phyloP scores from a whole-genome alignment of 2,113 vertebrate species.

The Caranx ignobilis region DNA sequence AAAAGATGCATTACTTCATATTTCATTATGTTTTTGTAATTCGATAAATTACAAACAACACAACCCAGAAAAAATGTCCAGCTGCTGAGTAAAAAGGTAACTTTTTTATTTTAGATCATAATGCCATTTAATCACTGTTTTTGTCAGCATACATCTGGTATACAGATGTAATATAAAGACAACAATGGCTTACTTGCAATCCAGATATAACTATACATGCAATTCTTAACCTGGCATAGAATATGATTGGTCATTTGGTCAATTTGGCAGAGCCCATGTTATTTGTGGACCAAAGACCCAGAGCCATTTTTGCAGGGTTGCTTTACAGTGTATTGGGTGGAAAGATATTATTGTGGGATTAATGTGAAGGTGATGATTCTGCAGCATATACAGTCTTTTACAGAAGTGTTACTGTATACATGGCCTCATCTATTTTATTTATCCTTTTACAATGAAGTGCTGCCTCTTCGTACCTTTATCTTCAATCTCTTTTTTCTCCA shows the following conservation, averaged over 20 bases:
- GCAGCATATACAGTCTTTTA: not conserved
- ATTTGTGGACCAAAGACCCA: too few species aligned
- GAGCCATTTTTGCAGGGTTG: too few species aligned
- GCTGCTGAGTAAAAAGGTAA: not conserved
- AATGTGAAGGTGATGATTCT: not conserved
- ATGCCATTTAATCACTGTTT: not conserved
- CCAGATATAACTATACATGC: not conserved
- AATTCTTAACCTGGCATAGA: not conserved
- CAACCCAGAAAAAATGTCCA: not conserved
- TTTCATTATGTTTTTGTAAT: not conserved
- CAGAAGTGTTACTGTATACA: not conserved
- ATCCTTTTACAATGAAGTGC: not conserved
- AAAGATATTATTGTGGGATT: not conserved
- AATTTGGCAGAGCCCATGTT: not conserved
- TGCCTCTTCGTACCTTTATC: constrained; percentile 27
- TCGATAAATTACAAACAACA: not conserved
- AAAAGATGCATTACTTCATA: not conserved
- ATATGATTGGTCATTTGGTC: too few species aligned
- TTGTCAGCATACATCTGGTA: not conserved
- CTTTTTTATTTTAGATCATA: not conserved
- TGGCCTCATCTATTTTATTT: constrained; percentile 22
- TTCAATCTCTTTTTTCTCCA: constrained; percentile 40
- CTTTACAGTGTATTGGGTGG: not conserved
- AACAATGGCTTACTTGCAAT: not conserved
- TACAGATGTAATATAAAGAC: too few species aligned